Conservation (phyloP, 2,113 vertebrate genomes). For the Girardinichthys multiradiatus region DNA sequence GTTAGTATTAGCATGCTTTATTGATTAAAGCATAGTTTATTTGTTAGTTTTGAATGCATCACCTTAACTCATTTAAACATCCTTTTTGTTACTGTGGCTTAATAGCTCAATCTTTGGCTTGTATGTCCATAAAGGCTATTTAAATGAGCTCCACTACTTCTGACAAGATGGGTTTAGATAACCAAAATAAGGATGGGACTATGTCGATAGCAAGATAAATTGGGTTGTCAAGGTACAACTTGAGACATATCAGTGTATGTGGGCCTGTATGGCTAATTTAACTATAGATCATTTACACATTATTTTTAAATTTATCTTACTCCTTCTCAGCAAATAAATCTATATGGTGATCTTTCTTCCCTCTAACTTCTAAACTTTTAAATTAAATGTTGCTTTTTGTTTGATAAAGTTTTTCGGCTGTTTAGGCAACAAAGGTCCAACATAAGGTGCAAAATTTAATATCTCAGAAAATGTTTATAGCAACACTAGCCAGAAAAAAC, state of each 20-base stretch:
- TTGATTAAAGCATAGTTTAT: too few species aligned
- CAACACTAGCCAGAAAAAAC: slow-evolving; percentile 45
- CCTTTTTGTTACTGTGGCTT: not conserved
- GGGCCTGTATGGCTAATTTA: too few species aligned
- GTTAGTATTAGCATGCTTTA: too few species aligned
- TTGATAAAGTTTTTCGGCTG: not conserved
- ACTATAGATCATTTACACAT: not conserved
- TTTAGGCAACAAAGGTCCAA: not conserved
- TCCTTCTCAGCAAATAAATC: not conserved
- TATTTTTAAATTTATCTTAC: not conserved
- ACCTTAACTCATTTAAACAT: not conserved
- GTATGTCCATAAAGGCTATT: not conserved
- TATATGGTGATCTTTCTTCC: not conserved
- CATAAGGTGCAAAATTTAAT: slow-evolving; percentile 16
- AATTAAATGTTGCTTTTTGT: not conserved
- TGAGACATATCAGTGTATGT: not conserved
- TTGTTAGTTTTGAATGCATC: not conserved
- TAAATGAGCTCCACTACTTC: too few species aligned
- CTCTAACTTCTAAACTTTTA: not conserved
- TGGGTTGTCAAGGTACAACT: not conserved
- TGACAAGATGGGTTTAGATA: not conserved
- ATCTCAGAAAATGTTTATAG: slow-evolving; percentile 63
- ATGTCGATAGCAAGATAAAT: not conserved
- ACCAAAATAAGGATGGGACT: not conserved
- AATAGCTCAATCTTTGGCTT: not conserved